Conservation (phyloP, 2,888 invertebrate species). For the Herminia tarsipennalis region DNA sequence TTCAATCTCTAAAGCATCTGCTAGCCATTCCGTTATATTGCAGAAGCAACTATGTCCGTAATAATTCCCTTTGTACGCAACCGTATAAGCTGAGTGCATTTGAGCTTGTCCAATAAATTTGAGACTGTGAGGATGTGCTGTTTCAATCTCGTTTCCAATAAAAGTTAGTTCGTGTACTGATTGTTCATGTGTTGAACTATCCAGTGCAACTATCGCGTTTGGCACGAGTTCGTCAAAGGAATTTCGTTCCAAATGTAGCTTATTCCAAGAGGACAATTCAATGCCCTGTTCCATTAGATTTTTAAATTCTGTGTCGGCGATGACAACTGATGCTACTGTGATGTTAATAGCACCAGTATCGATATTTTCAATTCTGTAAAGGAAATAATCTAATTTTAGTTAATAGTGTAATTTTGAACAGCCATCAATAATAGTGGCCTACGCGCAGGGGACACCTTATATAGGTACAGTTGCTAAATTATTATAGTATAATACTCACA, state of each 20-base stretch:
- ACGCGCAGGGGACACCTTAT: no score
- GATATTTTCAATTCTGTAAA: constrained; percentile 87
- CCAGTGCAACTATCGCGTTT: constrained; percentile 82
- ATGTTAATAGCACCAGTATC: constrained; percentile 87
- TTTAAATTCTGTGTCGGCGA: constrained; percentile 87
- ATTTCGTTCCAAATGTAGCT: constrained; percentile 87
- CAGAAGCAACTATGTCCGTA: constrained; percentile 88
- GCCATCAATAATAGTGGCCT: no score
- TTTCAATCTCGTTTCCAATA: constrained; percentile 76
- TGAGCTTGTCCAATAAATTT: constrained; percentile 85
- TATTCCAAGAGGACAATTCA: constrained; percentile 88
- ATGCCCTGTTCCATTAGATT: constrained; percentile 86
- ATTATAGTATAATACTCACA: constrained; percentile 63
- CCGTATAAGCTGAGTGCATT: constrained; percentile 66
- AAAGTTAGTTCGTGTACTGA: constrained; percentile 86
- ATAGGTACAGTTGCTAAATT: no score
- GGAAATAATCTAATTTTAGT: constrained; percentile 7
- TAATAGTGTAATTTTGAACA: background rate
- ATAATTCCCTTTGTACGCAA: constrained; percentile 86
- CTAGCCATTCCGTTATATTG: constrained; percentile 85
- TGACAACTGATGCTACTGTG: constrained; percentile 86
- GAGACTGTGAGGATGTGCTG: constrained; percentile 80
- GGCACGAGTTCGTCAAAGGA: constrained; percentile 86
- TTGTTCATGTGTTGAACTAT: constrained; percentile 82
- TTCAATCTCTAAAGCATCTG: constrained; percentile 69